Conservation (phyloP, 2,113 vertebrate genomes). For the Gopherus flavomarginatus region DNA sequence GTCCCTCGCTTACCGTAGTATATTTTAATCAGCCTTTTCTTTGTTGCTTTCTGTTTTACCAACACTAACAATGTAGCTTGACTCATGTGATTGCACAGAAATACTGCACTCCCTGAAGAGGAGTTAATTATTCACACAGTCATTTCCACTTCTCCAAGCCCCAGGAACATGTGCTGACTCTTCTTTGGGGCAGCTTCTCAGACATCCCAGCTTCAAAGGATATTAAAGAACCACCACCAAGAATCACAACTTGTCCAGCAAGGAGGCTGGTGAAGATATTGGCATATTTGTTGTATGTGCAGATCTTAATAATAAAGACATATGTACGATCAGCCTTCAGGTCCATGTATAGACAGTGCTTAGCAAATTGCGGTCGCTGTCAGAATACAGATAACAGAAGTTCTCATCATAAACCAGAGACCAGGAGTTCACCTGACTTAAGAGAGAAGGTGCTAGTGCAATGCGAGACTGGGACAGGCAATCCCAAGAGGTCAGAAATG, state of each 20-base stretch:
- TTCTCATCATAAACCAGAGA: neutral
- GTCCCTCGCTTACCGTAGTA: neutral
- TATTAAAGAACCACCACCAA: neutral
- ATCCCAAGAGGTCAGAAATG: neutral
- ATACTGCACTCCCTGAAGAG: neutral
- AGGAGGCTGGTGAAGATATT: neutral
- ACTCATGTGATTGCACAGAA: neutral
- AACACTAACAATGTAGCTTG: neutral
- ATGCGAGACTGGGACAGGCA: neutral
- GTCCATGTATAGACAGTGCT: too few relatives aligned
- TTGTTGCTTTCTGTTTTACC: neutral
- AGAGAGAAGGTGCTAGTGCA: neutral
- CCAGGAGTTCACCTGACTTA: neutral
- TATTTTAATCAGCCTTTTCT: neutral
- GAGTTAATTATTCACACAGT: neutral
- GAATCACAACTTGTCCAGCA: neutral
- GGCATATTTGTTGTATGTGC: too few relatives aligned
- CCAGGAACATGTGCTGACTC: neutral
- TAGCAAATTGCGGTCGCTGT: neutral
- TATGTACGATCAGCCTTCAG: too few relatives aligned
- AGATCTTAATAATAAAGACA: too few relatives aligned
- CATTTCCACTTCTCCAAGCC: neutral
- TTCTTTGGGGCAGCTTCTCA: neutral
- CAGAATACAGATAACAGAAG: neutral
- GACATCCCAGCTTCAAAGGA: neutral